Percentiles rank a stretch among this genome's conserved stretches.
phyloP scores from a whole-genome alignment of 1,140 invertebrate genomes.

The Eumeta japonica region DNA sequence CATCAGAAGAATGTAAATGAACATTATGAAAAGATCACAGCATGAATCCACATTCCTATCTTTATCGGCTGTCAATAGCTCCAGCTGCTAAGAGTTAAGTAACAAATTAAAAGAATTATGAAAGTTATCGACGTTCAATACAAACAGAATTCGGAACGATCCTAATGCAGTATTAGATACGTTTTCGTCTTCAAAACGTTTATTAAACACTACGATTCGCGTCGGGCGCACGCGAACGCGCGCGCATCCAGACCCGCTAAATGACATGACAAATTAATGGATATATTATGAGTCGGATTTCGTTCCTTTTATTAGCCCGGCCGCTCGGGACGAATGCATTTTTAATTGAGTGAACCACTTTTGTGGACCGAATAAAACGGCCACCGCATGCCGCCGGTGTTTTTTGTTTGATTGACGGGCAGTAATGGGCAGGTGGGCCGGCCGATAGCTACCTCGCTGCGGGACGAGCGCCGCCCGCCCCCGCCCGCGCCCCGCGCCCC shows the following conservation, averaged over 20 bases:
- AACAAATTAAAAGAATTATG: too few relatives aligned
- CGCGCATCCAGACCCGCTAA: too few relatives aligned
- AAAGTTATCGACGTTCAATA: too few relatives aligned
- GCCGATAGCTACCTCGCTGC: conserved; percentile 43
- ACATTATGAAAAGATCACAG: too few relatives aligned
- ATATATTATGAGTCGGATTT: conserved; percentile 51
- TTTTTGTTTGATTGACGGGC: conserved; percentile 54
- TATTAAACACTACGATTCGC: too few relatives aligned
- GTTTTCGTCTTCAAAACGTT: conserved; percentile 37
- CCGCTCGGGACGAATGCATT: conserved; percentile 52
- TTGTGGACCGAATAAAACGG: conserved; percentile 52
- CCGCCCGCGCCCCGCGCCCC: conserved; percentile 2
- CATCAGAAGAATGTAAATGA: too few relatives aligned
- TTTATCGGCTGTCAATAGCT: too few relatives aligned
- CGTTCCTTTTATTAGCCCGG: conserved; percentile 37
- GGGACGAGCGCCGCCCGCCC: conserved; percentile 4
- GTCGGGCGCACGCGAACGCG: too few relatives aligned
- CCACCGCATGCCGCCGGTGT: conserved; percentile 44
- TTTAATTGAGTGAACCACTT: conserved; percentile 55
- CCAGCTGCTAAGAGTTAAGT: too few relatives aligned
- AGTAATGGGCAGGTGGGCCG: conserved; percentile 51
- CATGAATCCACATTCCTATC: too few relatives aligned
- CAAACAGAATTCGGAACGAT: too few relatives aligned
- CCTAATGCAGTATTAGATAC: conserved; percentile 13
- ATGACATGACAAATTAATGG: conserved; percentile 58